Percentiles rank a stretch among this genome's conserved stretches.
phyloP scores from a whole-genome alignment of 2,113 vertebrate genomes.

The Brachypteracias leptosomus region DNA sequence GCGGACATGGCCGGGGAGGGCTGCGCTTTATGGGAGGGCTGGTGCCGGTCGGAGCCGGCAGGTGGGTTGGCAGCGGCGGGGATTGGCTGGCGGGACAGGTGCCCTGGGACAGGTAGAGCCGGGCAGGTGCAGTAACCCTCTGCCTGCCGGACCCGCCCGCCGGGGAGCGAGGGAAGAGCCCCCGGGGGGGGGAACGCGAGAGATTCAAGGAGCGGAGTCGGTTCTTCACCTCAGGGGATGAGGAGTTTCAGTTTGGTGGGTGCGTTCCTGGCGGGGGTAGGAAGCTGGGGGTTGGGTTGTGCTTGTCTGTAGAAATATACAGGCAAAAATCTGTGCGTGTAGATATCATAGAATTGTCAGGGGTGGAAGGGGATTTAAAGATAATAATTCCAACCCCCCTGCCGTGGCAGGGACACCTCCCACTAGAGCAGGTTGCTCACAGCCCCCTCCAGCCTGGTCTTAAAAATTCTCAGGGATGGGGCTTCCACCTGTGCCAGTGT shows the following conservation, averaged over 20 bases:
- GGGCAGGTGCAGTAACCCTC: constrained; percentile 83
- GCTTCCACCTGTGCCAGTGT: too few species aligned
- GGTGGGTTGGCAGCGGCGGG: constrained; percentile 46
- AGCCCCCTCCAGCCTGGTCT: too few species aligned
- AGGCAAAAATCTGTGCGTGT: neutral
- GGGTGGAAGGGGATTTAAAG: too few species aligned
- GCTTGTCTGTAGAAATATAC: neutral
- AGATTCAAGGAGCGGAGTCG: neutral
- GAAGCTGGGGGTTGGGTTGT: neutral
- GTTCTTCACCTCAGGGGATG: neutral
- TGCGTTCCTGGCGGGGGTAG: neutral
- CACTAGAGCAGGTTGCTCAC: too few species aligned
- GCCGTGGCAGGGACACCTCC: too few species aligned
- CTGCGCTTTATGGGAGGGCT: constrained; percentile 75
- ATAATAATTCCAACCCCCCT: too few species aligned
- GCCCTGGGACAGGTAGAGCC: constrained; percentile 77
- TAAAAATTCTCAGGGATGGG: too few species aligned
- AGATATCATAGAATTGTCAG: too few species aligned
- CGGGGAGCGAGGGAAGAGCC: neutral
- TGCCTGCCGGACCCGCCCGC: constrained; percentile 10
- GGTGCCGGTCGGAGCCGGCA: constrained; percentile 71
- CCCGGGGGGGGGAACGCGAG: neutral
- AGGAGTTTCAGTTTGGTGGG: constrained; percentile 17
- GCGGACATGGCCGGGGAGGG: constrained; percentile 71
- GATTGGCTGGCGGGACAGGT: constrained; percentile 82